Conservation (phyloP, 2,888 invertebrate species). For the Tribolium freemani region DNA sequence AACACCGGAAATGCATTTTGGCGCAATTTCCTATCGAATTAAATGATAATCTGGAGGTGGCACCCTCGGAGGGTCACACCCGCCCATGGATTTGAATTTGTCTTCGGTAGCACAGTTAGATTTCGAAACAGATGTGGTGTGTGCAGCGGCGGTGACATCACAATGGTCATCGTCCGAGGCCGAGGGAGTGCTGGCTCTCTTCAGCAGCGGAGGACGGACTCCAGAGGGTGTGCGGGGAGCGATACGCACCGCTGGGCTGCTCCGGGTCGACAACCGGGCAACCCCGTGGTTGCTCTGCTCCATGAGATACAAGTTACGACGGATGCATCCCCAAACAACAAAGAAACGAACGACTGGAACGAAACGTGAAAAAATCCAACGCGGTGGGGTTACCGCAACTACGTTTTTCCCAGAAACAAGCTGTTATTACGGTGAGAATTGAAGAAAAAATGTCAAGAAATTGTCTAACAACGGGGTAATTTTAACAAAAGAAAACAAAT, state of each 20-base stretch:
- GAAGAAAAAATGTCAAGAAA: no score
- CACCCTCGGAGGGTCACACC: background rate
- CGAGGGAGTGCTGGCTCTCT: slow-evolving; percentile 30
- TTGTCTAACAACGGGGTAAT: no score
- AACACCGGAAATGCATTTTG: background rate
- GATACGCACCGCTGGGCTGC: slow-evolving; percentile 53
- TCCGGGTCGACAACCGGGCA: slow-evolving; percentile 46
- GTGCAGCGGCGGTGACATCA: slow-evolving; percentile 55
- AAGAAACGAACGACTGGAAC: slow-evolving; percentile 12
- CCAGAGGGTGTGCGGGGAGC: slow-evolving; percentile 48
- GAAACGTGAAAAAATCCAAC: background rate
- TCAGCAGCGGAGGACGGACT: slow-evolving; percentile 10
- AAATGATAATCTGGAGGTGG: no score
- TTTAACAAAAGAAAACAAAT: no score
- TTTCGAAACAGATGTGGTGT: slow-evolving; percentile 32
- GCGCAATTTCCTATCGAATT: background rate
- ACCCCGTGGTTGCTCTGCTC: slow-evolving; percentile 37
- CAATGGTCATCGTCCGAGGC: slow-evolving; percentile 59
- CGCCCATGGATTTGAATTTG: background rate
- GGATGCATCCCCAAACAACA: slow-evolving; percentile 26
- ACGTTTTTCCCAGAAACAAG: no score
- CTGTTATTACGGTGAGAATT: no score
- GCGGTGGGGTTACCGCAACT: background rate
- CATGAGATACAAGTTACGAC: slow-evolving; percentile 26
- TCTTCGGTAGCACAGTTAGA: slow-evolving; percentile 39